Evolutionary conservation across 1,140 invertebrate genomes (phyloP).

Genomic region (Ctenoplectra terminalis): DNA sequence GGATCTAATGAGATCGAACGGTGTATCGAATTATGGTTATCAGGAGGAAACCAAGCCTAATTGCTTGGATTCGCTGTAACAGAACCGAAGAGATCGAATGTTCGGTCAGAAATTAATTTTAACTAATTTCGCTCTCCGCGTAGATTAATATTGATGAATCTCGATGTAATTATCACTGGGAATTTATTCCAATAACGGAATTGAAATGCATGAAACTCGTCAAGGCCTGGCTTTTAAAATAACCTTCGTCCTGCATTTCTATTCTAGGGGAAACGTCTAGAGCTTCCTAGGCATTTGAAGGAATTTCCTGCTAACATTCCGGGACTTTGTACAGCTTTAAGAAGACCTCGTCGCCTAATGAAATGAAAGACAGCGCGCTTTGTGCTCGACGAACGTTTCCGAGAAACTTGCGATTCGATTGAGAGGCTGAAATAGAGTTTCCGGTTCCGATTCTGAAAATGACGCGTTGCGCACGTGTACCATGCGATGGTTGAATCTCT

Average conservation of each 20-base stretch:
- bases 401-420: conserved; percentile 22
- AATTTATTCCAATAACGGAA: not conserved
- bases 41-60: conserved; percentile 18
- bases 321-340: not conserved
- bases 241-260: not conserved
- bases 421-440: not conserved
- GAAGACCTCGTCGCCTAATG: conserved; percentile 9
- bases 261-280: not conserved
- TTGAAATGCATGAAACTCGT: not conserved
- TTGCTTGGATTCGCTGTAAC: not conserved
- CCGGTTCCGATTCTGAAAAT: conserved; percentile 38
- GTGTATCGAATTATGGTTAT: conserved; percentile 41
- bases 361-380: conserved; percentile 20
- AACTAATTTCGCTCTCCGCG: not conserved
- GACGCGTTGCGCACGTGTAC: conserved; percentile 11
- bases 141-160: not conserved
- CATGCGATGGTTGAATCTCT: not conserved
- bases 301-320: conserved; percentile 2
- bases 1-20: not conserved
- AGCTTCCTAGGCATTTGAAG: not conserved
- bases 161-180: not conserved
- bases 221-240: not conserved
- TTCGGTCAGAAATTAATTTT: conserved; percentile 1
- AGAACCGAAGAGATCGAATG: not conserved
- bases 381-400: conserved; percentile 10